Evolutionary conservation across 2,888 invertebrate genomes (phyloP).

Genomic region (Copidosoma aretas): DNA sequence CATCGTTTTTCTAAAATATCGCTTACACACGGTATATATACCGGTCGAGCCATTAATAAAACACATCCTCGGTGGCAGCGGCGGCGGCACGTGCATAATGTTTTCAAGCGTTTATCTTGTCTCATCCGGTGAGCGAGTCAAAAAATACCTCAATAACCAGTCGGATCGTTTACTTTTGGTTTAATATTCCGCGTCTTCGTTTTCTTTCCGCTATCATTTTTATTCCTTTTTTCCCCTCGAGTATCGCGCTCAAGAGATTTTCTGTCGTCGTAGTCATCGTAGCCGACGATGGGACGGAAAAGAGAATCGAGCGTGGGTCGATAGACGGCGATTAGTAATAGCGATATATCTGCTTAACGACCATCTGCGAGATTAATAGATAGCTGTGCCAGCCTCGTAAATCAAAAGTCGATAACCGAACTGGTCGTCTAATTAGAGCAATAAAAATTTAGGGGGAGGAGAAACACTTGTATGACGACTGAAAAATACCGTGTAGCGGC

Average conservation of each 20-base stretch:
- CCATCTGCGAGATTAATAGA: conserved; percentile 34
- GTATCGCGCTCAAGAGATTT: background rate
- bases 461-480: conserved; percentile 1
- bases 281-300: background rate
- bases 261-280: conserved; percentile 27
- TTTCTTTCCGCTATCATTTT: background rate
- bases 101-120: conserved; percentile 24
- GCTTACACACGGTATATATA: background rate
- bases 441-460: background rate
- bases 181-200: conserved; percentile 8
- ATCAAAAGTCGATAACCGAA: conserved; percentile 23
- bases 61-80: background rate
- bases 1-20: background rate
- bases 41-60: conserved; percentile 12
- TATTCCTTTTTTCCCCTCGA: conserved; percentile 3
- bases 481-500: background rate
- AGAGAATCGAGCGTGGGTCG: conserved; percentile 20
- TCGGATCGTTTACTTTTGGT: conserved; percentile 21
- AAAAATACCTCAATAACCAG: conserved; percentile 12
- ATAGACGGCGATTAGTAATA: conserved; percentile 23
- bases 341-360: conserved; percentile 30
- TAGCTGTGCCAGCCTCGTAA: conserved; percentile 20
- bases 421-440: conserved; percentile 11
- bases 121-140: background rate
- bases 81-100: background rate